Evolutionary conservation across 2,888 invertebrate species (phyloP).

Genomic region (Ophion costatus): DNA sequence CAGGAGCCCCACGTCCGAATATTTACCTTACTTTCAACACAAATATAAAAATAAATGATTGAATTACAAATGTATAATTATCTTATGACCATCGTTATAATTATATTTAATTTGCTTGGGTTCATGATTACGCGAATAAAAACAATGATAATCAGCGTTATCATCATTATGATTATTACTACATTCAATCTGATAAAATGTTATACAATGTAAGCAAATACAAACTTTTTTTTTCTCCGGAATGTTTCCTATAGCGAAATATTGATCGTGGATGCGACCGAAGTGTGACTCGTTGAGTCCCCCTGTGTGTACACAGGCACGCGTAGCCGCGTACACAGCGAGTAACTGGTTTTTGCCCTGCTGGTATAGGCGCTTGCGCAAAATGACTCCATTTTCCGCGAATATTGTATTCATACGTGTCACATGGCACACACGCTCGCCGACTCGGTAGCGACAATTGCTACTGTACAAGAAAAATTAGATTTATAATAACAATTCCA

Average conservation of each 20-base stretch:
- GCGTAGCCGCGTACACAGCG: neutral
- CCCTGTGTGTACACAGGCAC: neutral
- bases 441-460: no score
- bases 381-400: conserved; percentile 43
- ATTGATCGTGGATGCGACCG: conserved; percentile 6
- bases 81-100: no score
- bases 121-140: neutral
- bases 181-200: neutral
- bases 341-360: neutral
- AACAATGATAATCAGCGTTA: neutral
- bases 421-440: conserved; percentile 16
- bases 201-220: neutral
- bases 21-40: no score
- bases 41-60: no score
- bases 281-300: neutral
- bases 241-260: neutral
- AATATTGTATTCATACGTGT: conserved; percentile 51
- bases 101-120: neutral
- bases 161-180: neutral
- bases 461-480: neutral
- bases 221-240: neutral
- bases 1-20: no score
- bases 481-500: no score
- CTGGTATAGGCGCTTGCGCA: conserved; percentile 53
- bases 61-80: no score